Conservation (phyloP, 2,797 vertebrate genomes). For the Spinus olivaceus region DNA sequence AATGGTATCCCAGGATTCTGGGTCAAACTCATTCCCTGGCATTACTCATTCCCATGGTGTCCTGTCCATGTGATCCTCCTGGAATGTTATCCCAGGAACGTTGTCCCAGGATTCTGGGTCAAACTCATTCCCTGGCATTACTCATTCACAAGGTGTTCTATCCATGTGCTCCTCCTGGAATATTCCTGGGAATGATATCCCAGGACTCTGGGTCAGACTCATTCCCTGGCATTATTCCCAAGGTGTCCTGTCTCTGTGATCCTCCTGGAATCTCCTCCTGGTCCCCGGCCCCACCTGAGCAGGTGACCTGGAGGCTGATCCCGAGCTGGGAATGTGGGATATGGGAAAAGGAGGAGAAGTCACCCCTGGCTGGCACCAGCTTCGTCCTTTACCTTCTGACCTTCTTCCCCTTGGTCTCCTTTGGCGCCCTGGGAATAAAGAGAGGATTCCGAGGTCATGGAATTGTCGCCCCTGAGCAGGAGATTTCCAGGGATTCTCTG, state of each 20-base stretch:
- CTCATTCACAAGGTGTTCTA: too few species aligned
- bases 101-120: background rate
- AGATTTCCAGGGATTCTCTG: background rate
- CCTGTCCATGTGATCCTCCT: rapidly evolving
- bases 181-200: too few species aligned
- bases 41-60: background rate
- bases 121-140: too few species aligned
- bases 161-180: too few species aligned
- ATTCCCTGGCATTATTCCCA: background rate
- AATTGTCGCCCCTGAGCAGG: background rate
- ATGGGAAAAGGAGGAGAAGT: background rate
- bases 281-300: background rate
- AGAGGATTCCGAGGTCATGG: background rate
- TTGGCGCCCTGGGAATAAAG: conserved; percentile 59
- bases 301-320: background rate
- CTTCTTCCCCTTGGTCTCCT: conserved; percentile 84
- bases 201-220: background rate
- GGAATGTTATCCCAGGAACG: too few species aligned
- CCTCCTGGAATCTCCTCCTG: background rate
- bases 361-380: rapidly evolving
- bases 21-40: background rate
- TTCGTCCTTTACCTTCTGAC: conserved; percentile 83
- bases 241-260: rapidly evolving
- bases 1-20: background rate
- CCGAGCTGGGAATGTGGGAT: background rate